These are phyloP conservation scores for Amphimallon solstitiale DNA, from an alignment of 2,888 invertebrate genomes.

Conservation along the genomic window DNA sequence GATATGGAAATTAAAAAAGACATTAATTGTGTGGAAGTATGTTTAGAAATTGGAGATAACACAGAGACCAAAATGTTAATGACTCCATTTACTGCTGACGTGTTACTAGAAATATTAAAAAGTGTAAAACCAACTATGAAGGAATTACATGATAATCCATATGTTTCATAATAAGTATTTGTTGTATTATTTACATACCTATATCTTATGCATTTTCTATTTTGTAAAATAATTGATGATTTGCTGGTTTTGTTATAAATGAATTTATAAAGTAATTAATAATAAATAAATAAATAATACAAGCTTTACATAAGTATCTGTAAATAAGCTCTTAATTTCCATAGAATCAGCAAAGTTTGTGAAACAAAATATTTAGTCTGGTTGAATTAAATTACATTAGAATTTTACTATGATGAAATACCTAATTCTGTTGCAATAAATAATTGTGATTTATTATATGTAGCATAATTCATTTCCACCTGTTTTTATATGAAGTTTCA, in stretches of 20 bases:
- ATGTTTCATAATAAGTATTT: constrained; percentile 27
- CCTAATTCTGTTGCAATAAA: too few relatives aligned
- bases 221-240: not conserved
- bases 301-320: too few relatives aligned
- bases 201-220: not conserved
- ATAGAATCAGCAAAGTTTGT: too few relatives aligned
- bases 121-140: constrained; percentile 54
- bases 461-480: too few relatives aligned
- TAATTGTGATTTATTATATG: too few relatives aligned
- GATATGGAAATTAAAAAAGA: constrained; percentile 49
- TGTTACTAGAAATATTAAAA: constrained; percentile 57
- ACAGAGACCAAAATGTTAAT: constrained; percentile 51
- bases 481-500: too few relatives aligned
- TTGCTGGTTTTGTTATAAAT: not conserved
- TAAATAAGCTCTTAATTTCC: too few relatives aligned
- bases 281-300: too few relatives aligned
- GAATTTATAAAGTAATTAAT: too few relatives aligned
- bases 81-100: constrained; percentile 53
- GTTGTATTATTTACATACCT: not conserved
- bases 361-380: too few relatives aligned
- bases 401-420: too few relatives aligned
- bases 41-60: constrained; percentile 52
- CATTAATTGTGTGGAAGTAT: constrained; percentile 52
- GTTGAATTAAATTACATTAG: too few relatives aligned
- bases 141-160: constrained; percentile 55